Percentiles rank a stretch among this genome's conserved stretches.
Evolutionary conservation across 2,113 vertebrate genomes (phyloP).

Genomic region (Prionailurus bengalensis): DNA sequence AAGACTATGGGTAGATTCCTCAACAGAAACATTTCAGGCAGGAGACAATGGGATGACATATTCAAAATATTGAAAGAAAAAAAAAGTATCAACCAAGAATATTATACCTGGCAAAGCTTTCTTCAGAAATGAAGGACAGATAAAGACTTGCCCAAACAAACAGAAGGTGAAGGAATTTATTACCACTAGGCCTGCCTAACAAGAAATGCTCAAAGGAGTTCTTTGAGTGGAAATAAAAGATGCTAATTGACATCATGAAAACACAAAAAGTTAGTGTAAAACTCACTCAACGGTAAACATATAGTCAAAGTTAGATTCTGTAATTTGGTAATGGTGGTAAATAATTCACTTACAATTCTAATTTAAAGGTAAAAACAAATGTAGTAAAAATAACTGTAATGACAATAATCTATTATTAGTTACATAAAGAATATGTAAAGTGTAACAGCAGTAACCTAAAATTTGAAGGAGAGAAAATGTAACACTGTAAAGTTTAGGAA

Average conservation of each 20-base stretch:
- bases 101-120: not conserved
- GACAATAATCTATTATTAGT: not conserved
- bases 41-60: not conserved
- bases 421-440: not conserved
- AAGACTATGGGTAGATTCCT: not conserved
- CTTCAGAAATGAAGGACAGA: not conserved
- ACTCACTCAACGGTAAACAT: not conserved
- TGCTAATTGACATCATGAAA: not conserved
- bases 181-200: not conserved
- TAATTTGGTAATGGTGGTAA: not conserved
- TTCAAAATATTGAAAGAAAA: not conserved
- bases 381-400: not conserved
- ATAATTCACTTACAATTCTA: not conserved
- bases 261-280: not conserved
- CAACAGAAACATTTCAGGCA: not conserved
- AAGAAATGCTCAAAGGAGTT: not conserved
- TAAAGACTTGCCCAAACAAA: not conserved
- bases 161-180: not conserved
- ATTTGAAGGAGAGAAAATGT: not conserved
- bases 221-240: not conserved
- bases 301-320: not conserved
- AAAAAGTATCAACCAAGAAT: not conserved
- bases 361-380: not conserved
- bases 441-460: not conserved
- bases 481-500: not conserved